Evolutionary conservation across 2,797 vertebrate genomes (phyloP).

Genomic region (Xiphorhynchus erythropygius): DNA sequence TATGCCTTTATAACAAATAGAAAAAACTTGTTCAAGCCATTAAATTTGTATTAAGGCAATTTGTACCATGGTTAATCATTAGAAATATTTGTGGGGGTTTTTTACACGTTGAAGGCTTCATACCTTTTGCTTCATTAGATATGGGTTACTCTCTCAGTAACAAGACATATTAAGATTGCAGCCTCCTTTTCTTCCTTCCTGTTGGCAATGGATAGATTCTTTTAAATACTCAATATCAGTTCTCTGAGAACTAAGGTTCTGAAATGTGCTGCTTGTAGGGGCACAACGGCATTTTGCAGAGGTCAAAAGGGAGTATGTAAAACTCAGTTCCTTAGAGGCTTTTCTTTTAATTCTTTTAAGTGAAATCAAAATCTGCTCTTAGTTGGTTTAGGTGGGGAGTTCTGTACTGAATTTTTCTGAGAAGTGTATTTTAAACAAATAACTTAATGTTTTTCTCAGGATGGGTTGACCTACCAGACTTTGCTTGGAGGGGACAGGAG

Average conservation of each 20-base stretch:
- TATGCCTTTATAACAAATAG: not conserved
- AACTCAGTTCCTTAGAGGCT: not conserved
- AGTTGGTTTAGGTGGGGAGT: not conserved
- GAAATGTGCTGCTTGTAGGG: not conserved
- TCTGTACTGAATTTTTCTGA: not conserved
- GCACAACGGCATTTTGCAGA: not conserved
- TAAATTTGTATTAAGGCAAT: not conserved
- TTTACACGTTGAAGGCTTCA: rapidly evolving
- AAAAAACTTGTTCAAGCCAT: not conserved
- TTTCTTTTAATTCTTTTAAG: not conserved
- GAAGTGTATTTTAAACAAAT: not conserved
- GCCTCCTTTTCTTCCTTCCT: not conserved
- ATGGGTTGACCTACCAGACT: not conserved
- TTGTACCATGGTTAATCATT: not conserved
- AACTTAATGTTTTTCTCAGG: not conserved
- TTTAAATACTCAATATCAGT: not conserved
- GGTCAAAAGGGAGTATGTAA: not conserved
- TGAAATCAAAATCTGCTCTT: not conserved
- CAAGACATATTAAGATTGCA: not conserved
- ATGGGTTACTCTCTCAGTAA: not conserved
- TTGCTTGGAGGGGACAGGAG: not conserved
- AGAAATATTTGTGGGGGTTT: not conserved
- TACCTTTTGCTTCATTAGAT: not conserved
- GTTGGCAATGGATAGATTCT: not conserved
- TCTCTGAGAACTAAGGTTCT: not conserved